A percentile compares a stretch with the other conserved stretches of the same genome.
Evolutionary conservation across 2,888 invertebrate species (phyloP).

Genomic region (Epirrita christyi): DNA sequence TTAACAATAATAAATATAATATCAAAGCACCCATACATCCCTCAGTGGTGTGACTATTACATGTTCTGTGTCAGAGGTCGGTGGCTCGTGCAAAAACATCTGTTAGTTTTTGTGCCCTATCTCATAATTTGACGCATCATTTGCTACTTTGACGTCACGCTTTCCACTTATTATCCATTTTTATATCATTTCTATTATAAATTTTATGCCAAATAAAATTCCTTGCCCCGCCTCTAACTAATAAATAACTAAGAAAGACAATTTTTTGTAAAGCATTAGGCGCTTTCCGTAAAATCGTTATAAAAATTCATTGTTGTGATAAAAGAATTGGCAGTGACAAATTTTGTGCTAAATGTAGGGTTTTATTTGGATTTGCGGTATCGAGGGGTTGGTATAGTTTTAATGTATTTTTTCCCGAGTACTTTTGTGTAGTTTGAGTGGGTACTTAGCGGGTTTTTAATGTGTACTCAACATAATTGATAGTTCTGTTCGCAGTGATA

Average conservation of each 20-base stretch:
- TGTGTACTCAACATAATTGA: constrained; percentile 56
- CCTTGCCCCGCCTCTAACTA: constrained; percentile 59
- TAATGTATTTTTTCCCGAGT: constrained; percentile 44
- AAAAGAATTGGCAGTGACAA: constrained; percentile 39
- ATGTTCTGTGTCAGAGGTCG: constrained; percentile 12
- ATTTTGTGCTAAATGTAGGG: constrained; percentile 53
- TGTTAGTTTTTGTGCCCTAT: constrained; percentile 50
- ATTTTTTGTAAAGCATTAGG: constrained; percentile 33
- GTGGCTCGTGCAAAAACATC: constrained; percentile 65
- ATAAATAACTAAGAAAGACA: constrained; percentile 53
- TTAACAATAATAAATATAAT: constrained; percentile 38
- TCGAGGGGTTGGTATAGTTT: constrained; percentile 47
- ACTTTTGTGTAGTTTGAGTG: constrained; percentile 42
- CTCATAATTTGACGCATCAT: constrained; percentile 70
- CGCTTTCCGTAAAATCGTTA: constrained; percentile 63
- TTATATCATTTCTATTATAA: constrained; percentile 73
- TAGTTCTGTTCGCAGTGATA: constrained; percentile 36
- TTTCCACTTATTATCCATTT: constrained; percentile 79
- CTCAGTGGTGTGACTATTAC: constrained; percentile 2
- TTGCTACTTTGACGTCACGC: constrained; percentile 67
- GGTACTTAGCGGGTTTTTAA: constrained; percentile 43
- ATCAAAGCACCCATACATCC: constrained; percentile 34
- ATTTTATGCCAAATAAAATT: constrained; percentile 81
- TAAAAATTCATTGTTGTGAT: constrained; percentile 44
- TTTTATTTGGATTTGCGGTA: constrained; percentile 52